Conservation (phyloP, 2,797 vertebrate genomes). For the Poecile montanus region DNA sequence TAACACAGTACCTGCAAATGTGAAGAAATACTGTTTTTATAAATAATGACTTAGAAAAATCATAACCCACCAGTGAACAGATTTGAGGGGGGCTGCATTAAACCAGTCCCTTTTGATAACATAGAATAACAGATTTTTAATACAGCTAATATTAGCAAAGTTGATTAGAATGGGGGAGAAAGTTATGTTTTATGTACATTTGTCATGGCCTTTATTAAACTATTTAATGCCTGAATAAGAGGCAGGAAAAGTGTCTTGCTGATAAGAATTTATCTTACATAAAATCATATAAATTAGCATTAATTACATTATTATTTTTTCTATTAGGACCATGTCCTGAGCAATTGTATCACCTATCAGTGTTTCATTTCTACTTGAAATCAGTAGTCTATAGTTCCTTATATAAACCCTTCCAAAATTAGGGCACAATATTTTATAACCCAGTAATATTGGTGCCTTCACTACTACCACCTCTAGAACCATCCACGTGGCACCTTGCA, state of each 20-base stretch:
- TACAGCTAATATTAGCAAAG: background rate
- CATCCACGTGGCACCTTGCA: background rate
- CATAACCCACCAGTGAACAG: background rate
- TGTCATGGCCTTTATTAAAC: background rate
- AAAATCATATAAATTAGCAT: background rate
- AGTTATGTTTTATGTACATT: background rate
- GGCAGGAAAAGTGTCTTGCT: background rate
- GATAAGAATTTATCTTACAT: background rate
- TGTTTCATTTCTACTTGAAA: background rate
- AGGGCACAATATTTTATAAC: conserved; percentile 11
- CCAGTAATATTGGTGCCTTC: background rate
- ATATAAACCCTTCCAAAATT: background rate
- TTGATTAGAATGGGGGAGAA: background rate
- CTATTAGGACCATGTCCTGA: background rate
- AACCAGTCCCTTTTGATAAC: background rate
- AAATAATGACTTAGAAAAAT: conserved; percentile 11
- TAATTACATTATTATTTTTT: background rate
- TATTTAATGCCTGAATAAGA: background rate
- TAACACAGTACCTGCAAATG: background rate
- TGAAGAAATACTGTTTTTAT: background rate
- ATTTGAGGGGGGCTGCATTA: background rate
- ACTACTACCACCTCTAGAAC: background rate
- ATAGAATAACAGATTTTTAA: background rate
- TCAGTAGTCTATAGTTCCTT: background rate
- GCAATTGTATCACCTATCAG: background rate